Base-by-base conservation (phyloP, 2,888 invertebrate genomes). In the Athalia circularis region DNA sequence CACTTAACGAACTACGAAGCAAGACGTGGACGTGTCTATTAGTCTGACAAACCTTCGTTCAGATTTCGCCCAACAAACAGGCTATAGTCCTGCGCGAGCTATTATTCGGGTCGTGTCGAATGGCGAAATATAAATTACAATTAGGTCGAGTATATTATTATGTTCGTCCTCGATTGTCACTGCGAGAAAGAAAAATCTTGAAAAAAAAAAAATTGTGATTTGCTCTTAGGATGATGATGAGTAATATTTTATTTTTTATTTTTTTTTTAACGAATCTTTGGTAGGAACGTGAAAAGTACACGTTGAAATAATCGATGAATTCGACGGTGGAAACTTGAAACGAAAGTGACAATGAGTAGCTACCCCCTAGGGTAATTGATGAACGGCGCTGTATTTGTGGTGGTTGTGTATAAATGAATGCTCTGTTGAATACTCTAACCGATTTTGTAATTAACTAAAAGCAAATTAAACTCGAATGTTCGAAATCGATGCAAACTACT, bases 401-500 rank as follows among this genome's bases (percentile, higher is more conserved):
- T 68, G 61, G 29, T 29, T 29, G 29, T 29, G 48, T 50, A 59
- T 5, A 43, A 72, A 78, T 78, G 72, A 78, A 78, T 70, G 72
- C 78, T 47, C 65, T 15, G 64, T 75, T 78, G 64, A 65, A 74
- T 74, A 78, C 74, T 78, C 54, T 54, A 64, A 62, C 74, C 52
- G 74, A 29, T 74, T 75, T 74, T 57, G 78, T 65, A 78, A 78
- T 78, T 75, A 78, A 78, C 74, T 78, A 78, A 74, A 78, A 74
- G 74, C 74, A 74, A 78, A 78, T 78, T 78, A 78, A 74, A 75
- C 74, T 45, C 78, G 64, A 57, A 29, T 54, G 78, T 29, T 59
- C 57, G 54, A 54, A 75, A 78, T 78, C 78, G 78, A 78, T 78
- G 78, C 78, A 74, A 78, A 78, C 54, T 64, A 78, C 62, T 78